Conservation (phyloP, 2,888 invertebrate species). For the Elmis aenea region DNA sequence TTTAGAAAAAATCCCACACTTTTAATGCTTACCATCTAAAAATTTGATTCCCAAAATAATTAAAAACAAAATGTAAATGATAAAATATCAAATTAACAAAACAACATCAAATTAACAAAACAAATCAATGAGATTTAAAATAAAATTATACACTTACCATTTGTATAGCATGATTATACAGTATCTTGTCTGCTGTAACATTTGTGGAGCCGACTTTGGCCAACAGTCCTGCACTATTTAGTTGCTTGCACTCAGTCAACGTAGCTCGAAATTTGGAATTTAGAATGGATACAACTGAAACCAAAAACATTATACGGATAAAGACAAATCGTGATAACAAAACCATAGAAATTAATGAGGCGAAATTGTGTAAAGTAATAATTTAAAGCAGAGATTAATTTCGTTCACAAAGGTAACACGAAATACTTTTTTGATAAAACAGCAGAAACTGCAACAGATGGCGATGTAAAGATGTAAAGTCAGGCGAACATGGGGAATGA, state of each 20-base stretch:
- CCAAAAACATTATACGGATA: constrained; percentile 17
- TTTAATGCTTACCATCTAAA: neutral
- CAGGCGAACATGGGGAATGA: no score
- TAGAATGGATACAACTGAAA: constrained; percentile 81
- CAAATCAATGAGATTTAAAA: no score
- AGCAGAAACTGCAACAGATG: no score
- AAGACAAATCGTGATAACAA: constrained; percentile 1
- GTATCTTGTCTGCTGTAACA: constrained; percentile 87
- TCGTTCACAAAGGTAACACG: no score
- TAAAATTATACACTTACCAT: no score
- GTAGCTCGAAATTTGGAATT: constrained; percentile 90
- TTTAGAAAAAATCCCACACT: constrained; percentile 1
- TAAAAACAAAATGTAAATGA: no score
- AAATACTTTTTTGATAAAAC: no score
- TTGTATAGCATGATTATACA: constrained; percentile 96
- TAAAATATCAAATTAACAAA: neutral
- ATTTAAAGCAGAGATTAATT: neutral
- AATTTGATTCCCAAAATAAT: constrained; percentile 2
- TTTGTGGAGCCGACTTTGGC: constrained; percentile 70
- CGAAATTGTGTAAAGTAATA: constrained; percentile 1
- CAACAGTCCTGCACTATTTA: constrained; percentile 70
- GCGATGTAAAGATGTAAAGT: no score
- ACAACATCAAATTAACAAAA: no score
- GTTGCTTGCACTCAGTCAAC: constrained; percentile 78
- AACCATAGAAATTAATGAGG: neutral